These are phyloP conservation scores for Anolis carolinensis DNA, from an alignment of 2,113 vertebrate genomes.

Conservation along the genomic window DNA sequence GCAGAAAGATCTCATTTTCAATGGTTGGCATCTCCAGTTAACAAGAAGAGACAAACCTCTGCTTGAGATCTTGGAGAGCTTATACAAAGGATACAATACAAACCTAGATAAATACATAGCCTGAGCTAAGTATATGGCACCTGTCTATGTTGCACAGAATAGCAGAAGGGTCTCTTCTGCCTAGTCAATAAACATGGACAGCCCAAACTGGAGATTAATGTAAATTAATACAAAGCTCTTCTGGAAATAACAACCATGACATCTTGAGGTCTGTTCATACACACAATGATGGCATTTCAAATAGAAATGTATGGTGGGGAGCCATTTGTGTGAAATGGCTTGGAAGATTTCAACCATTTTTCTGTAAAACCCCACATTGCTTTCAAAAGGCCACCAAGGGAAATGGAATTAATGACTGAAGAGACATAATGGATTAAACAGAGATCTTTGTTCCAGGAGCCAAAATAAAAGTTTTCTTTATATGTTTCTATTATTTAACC, in stretches of 20 bases:
- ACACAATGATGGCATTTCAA: neutral
- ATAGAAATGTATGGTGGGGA: neutral
- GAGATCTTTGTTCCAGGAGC: neutral
- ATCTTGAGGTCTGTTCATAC: neutral
- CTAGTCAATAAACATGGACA: neutral
- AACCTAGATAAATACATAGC: neutral
- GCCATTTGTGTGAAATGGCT: slow-evolving; percentile 2
- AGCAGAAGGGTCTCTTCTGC: neutral
- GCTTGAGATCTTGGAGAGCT: neutral
- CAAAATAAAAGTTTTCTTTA: neutral
- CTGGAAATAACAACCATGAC: neutral
- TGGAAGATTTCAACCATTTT: slow-evolving; percentile 7
- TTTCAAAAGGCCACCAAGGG: slow-evolving; percentile 7
- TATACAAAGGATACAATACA: neutral
- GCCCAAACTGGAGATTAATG: neutral
- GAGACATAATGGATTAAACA: slow-evolving; percentile 9
- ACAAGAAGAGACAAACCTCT: neutral
- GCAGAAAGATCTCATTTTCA: neutral
- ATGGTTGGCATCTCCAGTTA: neutral
- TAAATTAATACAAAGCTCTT: neutral
- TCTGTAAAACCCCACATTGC: neutral
- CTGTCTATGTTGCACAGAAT: neutral
- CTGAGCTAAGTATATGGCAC: neutral
- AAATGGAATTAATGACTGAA: slow-evolving; percentile 5
- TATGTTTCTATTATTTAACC: neutral